phyloP scores from a whole-genome alignment of 35 echinoderm and acorn worm genomes.

The Lytechinus variegatus region DNA sequence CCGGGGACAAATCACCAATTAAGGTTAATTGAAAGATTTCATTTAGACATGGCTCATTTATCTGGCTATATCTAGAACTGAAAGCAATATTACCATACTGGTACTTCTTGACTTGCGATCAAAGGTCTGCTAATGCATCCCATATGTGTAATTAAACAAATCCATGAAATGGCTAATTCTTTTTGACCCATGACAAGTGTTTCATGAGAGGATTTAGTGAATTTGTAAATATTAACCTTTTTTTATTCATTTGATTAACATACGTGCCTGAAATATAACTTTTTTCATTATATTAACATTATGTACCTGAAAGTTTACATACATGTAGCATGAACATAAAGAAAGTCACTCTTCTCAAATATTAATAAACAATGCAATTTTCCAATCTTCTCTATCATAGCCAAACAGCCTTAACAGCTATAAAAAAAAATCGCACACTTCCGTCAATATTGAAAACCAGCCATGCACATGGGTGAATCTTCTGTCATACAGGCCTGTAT shows the following conservation, averaged over 20 bases:
- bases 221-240: too few relatives aligned
- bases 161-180: too few relatives aligned
- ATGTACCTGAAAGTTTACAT: too few relatives aligned
- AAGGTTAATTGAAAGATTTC: slow-evolving; percentile 20
- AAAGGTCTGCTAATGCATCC: neutral
- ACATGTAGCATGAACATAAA: too few relatives aligned
- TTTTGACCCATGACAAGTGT: too few relatives aligned
- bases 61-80: neutral
- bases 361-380: neutral
- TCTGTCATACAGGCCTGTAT: neutral
- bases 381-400: neutral
- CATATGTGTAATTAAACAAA: neutral
- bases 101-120: neutral
- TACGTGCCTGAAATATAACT: too few relatives aligned
- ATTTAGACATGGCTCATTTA: slow-evolving; percentile 12
- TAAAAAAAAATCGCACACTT: neutral
- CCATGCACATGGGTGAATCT: neutral
- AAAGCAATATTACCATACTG: neutral
- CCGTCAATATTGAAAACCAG: neutral
- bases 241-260: too few relatives aligned
- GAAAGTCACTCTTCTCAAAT: neutral
- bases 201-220: too few relatives aligned
- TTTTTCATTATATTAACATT: too few relatives aligned
- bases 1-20: neutral
- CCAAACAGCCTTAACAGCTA: neutral